Percentiles rank a stretch among this genome's conserved stretches.
phyloP scores from a whole-genome alignment of 1,140 invertebrate species.

The Aphelenchoides avenae region DNA sequence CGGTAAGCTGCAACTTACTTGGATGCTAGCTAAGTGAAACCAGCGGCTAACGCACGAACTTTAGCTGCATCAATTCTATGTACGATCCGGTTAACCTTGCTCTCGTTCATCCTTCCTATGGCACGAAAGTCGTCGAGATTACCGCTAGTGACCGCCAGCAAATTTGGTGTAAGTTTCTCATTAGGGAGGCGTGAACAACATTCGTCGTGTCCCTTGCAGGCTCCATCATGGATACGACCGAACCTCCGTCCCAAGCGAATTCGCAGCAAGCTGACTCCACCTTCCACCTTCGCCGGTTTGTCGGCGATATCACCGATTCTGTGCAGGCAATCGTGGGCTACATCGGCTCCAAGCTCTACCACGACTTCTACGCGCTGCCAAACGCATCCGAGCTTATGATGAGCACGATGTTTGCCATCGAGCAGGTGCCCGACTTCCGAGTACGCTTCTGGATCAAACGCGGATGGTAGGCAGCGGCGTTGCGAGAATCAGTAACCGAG shows the following conservation, averaged over 20 bases:
- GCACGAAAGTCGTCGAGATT: conserved; percentile 31
- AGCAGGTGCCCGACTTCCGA: conserved; percentile 46
- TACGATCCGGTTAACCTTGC: conserved; percentile 17
- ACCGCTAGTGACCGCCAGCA: conserved; percentile 36
- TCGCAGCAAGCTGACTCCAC: conserved; percentile 3
- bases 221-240: conserved; percentile 20
- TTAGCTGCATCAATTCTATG: conserved; percentile 40
- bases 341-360: conserved; percentile 29
- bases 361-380: conserved; percentile 35
- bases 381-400: conserved; percentile 19
- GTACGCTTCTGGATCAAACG: conserved; percentile 45
- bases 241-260: neutral
- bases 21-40: neutral
- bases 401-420: conserved; percentile 10
- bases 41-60: neutral
- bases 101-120: conserved; percentile 39
- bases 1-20: conserved; percentile 9
- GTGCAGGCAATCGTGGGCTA: conserved; percentile 44
- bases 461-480: conserved; percentile 34
- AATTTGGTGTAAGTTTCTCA: conserved; percentile 39
- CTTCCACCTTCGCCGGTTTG: conserved; percentile 23
- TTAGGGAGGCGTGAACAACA: neutral
- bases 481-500: neutral
- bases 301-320: conserved; percentile 35
- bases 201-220: neutral